Evolutionary conservation across 1,140 invertebrate species (phyloP).

Genomic region (Polypedilum vanderplanki): DNA sequence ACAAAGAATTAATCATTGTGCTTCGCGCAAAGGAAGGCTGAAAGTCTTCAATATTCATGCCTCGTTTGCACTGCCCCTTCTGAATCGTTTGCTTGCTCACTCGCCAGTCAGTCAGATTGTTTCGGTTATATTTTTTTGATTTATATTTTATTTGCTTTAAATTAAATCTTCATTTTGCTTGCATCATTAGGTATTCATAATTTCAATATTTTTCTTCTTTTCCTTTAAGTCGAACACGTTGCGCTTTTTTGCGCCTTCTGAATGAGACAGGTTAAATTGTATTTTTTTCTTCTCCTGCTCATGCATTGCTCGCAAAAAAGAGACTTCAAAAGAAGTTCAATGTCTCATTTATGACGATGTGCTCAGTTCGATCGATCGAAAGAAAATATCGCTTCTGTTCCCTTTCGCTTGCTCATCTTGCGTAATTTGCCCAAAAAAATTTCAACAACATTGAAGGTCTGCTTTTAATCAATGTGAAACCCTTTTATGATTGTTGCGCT

Average conservation of each 20-base stretch:
- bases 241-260: not conserved
- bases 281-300: not conserved
- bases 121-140: conserved; percentile 12
- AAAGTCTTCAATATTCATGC: not conserved
- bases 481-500: not conserved
- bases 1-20: too few relatives aligned
- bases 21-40: too few relatives aligned
- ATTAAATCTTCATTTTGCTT: conserved; percentile 20
- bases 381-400: not conserved
- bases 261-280: conserved; percentile 2
- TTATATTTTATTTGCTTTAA: conserved; percentile 29
- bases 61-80: conserved; percentile 1
- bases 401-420: not conserved
- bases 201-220: not conserved
- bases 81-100: too few relatives aligned
- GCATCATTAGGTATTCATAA: conserved; percentile 12
- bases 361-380: not conserved
- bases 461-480: not conserved
- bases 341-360: conserved; percentile 12
- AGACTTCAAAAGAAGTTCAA: conserved; percentile 11
- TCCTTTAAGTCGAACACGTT: not conserved
- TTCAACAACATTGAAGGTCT: not conserved
- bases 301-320: not conserved
- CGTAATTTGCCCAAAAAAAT: not conserved
- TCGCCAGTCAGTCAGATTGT: not conserved